A percentile compares a stretch with the other conserved stretches of the same genome.
Conservation (phyloP, 1,140 invertebrate genomes). For the Sarcophaga peregrina region DNA sequence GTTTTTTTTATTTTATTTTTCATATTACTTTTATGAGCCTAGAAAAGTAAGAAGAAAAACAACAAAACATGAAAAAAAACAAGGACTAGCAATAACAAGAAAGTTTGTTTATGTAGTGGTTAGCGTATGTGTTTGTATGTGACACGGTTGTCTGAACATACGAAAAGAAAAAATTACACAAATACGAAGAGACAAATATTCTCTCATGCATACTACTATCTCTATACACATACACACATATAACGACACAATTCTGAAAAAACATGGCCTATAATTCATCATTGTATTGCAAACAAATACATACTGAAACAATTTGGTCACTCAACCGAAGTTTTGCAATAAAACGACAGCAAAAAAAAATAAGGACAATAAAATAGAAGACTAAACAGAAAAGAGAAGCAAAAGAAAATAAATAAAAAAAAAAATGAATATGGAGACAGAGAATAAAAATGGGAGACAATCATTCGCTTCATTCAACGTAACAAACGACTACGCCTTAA, state of each 20-base stretch:
- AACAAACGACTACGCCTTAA: conserved; percentile 9
- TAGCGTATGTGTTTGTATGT: not conserved
- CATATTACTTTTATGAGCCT: not conserved
- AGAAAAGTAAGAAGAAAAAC: conserved; percentile 10
- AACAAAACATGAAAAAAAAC: not conserved
- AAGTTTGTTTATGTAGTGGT: not conserved
- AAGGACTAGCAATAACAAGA: not conserved
- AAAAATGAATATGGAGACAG: not conserved
- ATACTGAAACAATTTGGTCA: conserved; percentile 11
- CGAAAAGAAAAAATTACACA: conserved; percentile 14
- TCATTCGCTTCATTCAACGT: conserved; percentile 14
- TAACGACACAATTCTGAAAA: not conserved
- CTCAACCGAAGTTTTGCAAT: not conserved
- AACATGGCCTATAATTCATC: not conserved
- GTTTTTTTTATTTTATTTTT: not conserved
- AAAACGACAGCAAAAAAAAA: not conserved
- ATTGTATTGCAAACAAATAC: not conserved
- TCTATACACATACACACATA: too few species aligned
- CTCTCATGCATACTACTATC: not conserved
- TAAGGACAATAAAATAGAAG: not conserved
- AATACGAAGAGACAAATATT: not conserved
- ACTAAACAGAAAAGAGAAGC: not conserved
- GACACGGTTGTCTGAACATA: not conserved
- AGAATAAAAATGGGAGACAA: not conserved
- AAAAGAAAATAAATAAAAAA: too few species aligned